phyloP scores from a whole-genome alignment of 2,888 invertebrate genomes.

The Parascotia fuliginaria region DNA sequence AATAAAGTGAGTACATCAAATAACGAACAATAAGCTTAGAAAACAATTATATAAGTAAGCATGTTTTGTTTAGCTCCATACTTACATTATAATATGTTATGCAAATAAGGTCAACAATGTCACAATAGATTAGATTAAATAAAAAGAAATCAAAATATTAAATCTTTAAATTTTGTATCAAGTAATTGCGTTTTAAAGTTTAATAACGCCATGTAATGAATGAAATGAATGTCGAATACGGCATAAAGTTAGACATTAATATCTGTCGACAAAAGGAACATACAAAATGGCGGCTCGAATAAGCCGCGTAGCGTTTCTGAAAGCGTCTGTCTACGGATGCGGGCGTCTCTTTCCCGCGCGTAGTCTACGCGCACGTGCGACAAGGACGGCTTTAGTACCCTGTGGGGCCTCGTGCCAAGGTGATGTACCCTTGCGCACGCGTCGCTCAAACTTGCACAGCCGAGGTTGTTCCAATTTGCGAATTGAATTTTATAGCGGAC shows the following conservation, averaged over 20 bases:
- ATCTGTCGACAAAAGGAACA: constrained; percentile 69
- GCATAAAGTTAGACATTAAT: constrained; percentile 55
- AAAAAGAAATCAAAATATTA: constrained; percentile 9
- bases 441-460: constrained; percentile 49
- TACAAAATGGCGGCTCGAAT: constrained; percentile 74
- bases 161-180: too few relatives aligned
- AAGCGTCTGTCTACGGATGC: constrained; percentile 79
- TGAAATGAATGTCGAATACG: too few relatives aligned
- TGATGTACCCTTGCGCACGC: constrained; percentile 75
- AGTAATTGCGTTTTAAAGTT: too few relatives aligned
- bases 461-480: constrained; percentile 52
- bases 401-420: constrained; percentile 79
- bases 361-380: constrained; percentile 62
- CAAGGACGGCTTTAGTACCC: constrained; percentile 63
- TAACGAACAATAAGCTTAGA: not conserved
- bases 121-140: constrained; percentile 42
- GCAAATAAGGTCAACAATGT: constrained; percentile 30
- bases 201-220: too few relatives aligned
- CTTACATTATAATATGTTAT: not conserved
- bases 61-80: too few relatives aligned
- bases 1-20: not conserved
- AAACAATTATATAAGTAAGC: not conserved
- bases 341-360: constrained; percentile 59
- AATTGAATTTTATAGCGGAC: constrained; percentile 43
- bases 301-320: constrained; percentile 81